These are phyloP conservation scores for Microctonus hyperodae DNA, from an alignment of 2,888 invertebrate genomes.

Conservation along the genomic window DNA sequence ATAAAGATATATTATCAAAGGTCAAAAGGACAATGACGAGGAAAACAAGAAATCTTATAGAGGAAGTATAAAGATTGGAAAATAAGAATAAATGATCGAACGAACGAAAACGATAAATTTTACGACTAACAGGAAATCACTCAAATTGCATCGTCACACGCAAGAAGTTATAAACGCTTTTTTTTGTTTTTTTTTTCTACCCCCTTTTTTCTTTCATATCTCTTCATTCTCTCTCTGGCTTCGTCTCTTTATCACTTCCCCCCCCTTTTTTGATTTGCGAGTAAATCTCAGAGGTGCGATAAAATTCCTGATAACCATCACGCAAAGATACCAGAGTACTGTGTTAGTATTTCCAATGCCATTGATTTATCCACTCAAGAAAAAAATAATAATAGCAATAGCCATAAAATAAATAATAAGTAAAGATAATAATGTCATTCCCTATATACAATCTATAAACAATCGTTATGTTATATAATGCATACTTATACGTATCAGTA, in stretches of 20 bases:
- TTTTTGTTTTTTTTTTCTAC: not conserved
- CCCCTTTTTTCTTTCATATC: constrained; percentile 1
- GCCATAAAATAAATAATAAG: no score
- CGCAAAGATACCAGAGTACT: not conserved
- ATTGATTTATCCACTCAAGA: not conserved
- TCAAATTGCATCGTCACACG: constrained; percentile 25
- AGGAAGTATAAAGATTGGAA: not conserved
- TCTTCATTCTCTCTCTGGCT: not conserved
- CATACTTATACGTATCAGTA: no score
- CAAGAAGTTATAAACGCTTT: constrained; percentile 9
- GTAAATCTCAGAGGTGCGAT: not conserved
- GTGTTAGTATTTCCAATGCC: not conserved
- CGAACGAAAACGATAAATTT: constrained; percentile 21
- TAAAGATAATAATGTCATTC: no score
- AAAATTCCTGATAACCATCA: not conserved
- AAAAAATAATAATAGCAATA: not conserved
- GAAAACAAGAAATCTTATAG: not conserved
- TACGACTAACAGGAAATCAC: constrained; percentile 24
- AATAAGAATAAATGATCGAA: not conserved
- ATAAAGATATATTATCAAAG: not conserved
- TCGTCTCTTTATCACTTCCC: not conserved
- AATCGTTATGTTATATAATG: no score
- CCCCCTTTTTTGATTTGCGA: not conserved
- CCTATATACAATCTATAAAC: no score
- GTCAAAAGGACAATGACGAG: not conserved